Percentiles rank a stretch among this genome's conserved stretches.
Evolutionary conservation across 2,888 invertebrate genomes (phyloP).

Genomic region (Eledone cirrhosa): DNA sequence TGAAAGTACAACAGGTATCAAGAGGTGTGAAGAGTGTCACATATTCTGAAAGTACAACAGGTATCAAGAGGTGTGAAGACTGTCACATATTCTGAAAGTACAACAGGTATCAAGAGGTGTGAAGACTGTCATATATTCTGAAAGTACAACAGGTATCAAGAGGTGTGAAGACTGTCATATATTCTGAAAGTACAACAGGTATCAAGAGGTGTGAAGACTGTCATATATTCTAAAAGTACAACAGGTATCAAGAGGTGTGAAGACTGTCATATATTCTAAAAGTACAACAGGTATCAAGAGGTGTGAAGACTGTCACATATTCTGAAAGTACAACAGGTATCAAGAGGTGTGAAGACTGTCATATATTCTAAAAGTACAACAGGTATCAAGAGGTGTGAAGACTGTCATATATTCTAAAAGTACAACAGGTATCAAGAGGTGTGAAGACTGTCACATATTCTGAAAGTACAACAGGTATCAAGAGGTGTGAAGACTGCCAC

Average conservation of each 20-base stretch:
- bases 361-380: slow-evolving; percentile 70
- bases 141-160: background rate
- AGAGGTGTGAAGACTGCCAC: slow-evolving; percentile 84
- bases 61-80: slow-evolving; percentile 74
- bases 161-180: slow-evolving; percentile 84
- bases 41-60: slow-evolving; percentile 67
- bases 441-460: slow-evolving; percentile 83
- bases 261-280: slow-evolving; percentile 81
- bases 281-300: slow-evolving; percentile 50
- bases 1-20: slow-evolving; percentile 29
- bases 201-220: slow-evolving; percentile 76
- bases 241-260: slow-evolving; percentile 70
- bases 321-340: slow-evolving; percentile 38
- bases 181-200: slow-evolving; percentile 66
- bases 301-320: slow-evolving; percentile 86
- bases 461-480: slow-evolving; percentile 29
- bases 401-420: slow-evolving; percentile 78
- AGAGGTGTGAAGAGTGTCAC: slow-evolving; percentile 84
- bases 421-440: slow-evolving; percentile 67
- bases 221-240: slow-evolving; percentile 75
- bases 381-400: slow-evolving; percentile 73
- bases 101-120: slow-evolving; percentile 69
- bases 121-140: slow-evolving; percentile 82
- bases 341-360: slow-evolving; percentile 81
- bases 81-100: slow-evolving; percentile 77